Evolutionary conservation across 2,888 invertebrate genomes (phyloP).

Genomic region (Drosophila prolongata): DNA sequence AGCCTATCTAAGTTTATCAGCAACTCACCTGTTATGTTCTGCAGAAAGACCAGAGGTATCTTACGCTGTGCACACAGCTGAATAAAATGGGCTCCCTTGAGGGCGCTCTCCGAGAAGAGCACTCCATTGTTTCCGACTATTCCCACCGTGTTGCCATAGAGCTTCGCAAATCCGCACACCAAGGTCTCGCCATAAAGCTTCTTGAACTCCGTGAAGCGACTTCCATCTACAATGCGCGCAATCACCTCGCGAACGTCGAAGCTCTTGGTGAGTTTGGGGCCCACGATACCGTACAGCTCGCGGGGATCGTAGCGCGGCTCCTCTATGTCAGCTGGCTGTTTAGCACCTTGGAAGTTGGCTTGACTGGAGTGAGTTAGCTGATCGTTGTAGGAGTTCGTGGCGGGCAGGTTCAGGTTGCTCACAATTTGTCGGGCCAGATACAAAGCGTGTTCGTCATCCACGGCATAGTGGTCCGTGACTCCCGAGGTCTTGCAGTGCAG

Average conservation of each 20-base stretch:
- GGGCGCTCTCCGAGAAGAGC: constrained; percentile 96
- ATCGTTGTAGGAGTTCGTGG: constrained; percentile 81
- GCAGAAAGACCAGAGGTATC: constrained; percentile 97
- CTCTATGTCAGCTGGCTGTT: constrained; percentile 84
- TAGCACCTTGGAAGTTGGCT: constrained; percentile 80
- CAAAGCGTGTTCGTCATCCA: constrained; percentile 97
- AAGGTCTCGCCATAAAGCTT: constrained; percentile 96
- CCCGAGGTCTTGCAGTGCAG: constrained; percentile 96
- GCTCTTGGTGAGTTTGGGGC: constrained; percentile 94
- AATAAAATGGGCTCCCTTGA: constrained; percentile 99
- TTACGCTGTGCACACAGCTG: constrained; percentile 97
- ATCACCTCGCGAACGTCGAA: constrained; percentile 98
- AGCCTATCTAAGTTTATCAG: rapidly evolving
- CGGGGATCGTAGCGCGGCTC: constrained; percentile 91
- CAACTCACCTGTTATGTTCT: constrained; percentile 94
- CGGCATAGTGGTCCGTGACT: constrained; percentile 98
- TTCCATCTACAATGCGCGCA: constrained; percentile 97
- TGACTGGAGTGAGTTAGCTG: constrained; percentile 72
- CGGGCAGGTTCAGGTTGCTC: constrained; percentile 88
- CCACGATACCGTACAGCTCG: constrained; percentile 94
- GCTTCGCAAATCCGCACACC: constrained; percentile 95
- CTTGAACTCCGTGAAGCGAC: constrained; percentile 98
- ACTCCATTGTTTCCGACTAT: constrained; percentile 99
- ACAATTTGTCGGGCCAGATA: constrained; percentile 93
- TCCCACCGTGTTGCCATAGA: constrained; percentile 97